Conservation (phyloP, 2,797 vertebrate genomes). For the Acestrorhynchus altus region DNA sequence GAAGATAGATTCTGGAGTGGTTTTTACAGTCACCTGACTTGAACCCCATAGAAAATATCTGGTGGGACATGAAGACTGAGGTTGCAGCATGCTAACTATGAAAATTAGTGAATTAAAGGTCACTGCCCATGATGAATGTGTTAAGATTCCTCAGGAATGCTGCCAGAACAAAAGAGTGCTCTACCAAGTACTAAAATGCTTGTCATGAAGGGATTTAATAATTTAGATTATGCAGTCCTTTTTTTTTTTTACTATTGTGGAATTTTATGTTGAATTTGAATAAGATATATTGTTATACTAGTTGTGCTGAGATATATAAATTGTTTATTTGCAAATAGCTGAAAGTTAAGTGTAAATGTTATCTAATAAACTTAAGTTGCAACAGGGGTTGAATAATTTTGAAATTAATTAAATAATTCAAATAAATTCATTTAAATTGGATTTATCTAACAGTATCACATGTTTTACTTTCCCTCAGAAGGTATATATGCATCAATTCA, state of each 20-base stretch:
- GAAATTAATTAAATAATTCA: too few species aligned
- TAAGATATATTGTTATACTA: not conserved
- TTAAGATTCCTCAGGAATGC: not conserved
- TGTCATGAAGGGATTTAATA: not conserved
- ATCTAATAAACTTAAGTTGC: too few species aligned
- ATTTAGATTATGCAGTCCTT: not conserved
- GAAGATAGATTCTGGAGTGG: not conserved
- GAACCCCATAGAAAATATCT: not conserved
- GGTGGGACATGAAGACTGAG: not conserved
- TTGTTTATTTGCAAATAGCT: constrained; percentile 14
- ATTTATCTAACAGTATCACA: too few species aligned
- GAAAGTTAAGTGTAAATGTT: too few species aligned
- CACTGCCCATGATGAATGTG: too few species aligned
- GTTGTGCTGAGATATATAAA: not conserved
- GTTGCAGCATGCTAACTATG: too few species aligned
- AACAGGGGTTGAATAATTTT: too few species aligned
- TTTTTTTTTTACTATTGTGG: too few species aligned
- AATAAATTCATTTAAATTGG: too few species aligned
- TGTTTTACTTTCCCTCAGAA: too few species aligned
- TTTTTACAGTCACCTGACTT: not conserved
- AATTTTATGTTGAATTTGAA: not conserved
- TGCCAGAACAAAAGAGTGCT: not conserved
- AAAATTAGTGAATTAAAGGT: too few species aligned
- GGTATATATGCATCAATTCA: too few species aligned
- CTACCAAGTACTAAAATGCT: constrained; percentile 1